Conservation (phyloP, 2,797 vertebrate species). For the Strix occidentalis region DNA sequence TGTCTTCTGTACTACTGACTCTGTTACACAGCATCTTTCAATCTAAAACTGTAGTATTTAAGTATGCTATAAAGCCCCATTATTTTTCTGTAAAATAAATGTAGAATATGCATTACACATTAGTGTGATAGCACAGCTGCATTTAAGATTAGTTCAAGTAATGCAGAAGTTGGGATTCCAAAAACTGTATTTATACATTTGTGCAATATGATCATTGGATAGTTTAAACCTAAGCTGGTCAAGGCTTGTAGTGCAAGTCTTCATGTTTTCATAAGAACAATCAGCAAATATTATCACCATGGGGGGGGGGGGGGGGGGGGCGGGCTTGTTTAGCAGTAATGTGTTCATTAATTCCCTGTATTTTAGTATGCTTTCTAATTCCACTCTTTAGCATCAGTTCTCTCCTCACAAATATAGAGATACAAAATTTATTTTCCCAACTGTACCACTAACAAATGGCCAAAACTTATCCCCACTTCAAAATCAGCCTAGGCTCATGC, state of each 20-base stretch:
- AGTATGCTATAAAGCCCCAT: neutral
- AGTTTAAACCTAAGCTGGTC: neutral
- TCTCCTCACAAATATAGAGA: neutral
- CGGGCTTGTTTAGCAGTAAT: neutral
- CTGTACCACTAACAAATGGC: neutral
- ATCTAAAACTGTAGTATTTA: neutral
- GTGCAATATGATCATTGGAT: neutral
- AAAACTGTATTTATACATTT: neutral
- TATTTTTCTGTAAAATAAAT: neutral
- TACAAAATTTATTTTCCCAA: neutral
- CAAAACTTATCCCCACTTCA: neutral
- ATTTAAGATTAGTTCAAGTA: neutral
- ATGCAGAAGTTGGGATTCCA: neutral
- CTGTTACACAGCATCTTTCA: neutral
- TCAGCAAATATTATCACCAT: neutral
- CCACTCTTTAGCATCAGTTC: neutral
- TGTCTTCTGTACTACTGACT: neutral
- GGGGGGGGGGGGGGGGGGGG: accelerated
- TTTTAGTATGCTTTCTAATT: neutral
- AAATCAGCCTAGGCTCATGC: neutral
- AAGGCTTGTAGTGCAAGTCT: neutral
- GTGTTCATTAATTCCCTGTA: neutral
- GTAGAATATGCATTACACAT: neutral
- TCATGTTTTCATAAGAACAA: neutral
- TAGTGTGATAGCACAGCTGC: neutral